Evolutionary conservation across 23 tunicate genomes (phyloP).

Genomic region (Aplidium turbinatum): DNA sequence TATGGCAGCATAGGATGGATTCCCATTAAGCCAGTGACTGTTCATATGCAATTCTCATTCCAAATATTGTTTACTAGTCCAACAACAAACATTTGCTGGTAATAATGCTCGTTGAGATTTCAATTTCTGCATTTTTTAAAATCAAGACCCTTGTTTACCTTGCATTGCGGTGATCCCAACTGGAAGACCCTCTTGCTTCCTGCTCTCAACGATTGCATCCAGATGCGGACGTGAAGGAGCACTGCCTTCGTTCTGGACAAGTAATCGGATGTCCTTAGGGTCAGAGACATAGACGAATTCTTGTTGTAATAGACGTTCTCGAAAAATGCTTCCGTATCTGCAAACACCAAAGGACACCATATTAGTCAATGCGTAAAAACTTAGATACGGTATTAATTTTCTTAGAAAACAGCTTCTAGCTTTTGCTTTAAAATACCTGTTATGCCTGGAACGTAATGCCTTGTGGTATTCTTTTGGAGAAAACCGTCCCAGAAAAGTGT

Average conservation of each 20-base stretch:
- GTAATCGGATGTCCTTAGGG: constrained; percentile 70
- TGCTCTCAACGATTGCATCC: constrained; percentile 65
- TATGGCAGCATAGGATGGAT: too few relatives aligned
- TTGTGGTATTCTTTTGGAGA: constrained; percentile 68
- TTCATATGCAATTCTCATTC: too few relatives aligned
- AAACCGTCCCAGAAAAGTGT: constrained; percentile 70
- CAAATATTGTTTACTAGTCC: too few relatives aligned
- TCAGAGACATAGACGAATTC: constrained; percentile 84
- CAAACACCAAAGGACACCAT: background rate
- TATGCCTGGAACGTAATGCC: constrained; percentile 58
- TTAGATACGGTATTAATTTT: background rate
- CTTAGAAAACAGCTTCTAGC: background rate
- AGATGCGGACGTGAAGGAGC: constrained; percentile 80
- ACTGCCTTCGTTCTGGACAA: constrained; percentile 82
- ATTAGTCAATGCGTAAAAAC: background rate
- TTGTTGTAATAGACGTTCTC: constrained; percentile 63
- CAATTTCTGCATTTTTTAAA: too few relatives aligned
- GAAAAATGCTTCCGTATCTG: constrained; percentile 85
- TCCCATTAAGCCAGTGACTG: too few relatives aligned
- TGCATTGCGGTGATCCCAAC: constrained; percentile 87
- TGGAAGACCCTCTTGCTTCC: constrained; percentile 69
- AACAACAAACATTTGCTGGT: too few relatives aligned
- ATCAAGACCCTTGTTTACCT: constrained; percentile 47
- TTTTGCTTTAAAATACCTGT: constrained; percentile 33
- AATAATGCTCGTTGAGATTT: too few relatives aligned